Evolutionary conservation across 2,797 vertebrate genomes (phyloP), one percentile per base, ranked within the genome.

Genomic region (Coregonus ussuriensis): DNA sequence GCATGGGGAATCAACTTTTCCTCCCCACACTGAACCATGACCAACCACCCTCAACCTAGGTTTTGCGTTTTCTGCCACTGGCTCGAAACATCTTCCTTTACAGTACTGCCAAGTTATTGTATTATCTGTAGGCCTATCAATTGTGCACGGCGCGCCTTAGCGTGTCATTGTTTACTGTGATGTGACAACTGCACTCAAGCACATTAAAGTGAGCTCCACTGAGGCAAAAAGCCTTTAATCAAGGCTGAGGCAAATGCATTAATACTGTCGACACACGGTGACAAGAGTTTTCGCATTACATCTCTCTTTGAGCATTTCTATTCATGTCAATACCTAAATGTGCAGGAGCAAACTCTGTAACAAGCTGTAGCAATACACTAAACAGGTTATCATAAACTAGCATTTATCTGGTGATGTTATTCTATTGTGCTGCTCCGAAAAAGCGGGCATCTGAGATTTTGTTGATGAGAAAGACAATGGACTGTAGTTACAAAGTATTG

Each of bases 221-320:
- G 33, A 70, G 71, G 73, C 35, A 21, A 72, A 54, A 25, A 0
- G 37, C 72, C 82, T 83, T 76, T 47, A 83, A 25, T 84, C 82
- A 84, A 77, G 77, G 75, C 77, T 77, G 78, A 72, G 81, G 79
- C 70, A 74, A 77, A 84, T 37, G 29, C 83, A 82, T 86, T 84
- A 81, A 84, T 77, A 71, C 29, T 62, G 83, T 73, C 13, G 74
- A 84, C 81, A 70, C 1, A 25, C 25, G 15, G 81, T 81, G 85
- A 87, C 85, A 82, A 83, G 33, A 77, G 79, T 79, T 25, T 75
- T 81, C 18, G 85, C 82, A 35, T 37, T 79, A 66, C 78, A 47
- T 82, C 83, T 76, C 78, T 71, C 69, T 63, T 72, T 80, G 54
- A 16, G 71, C 80, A 77, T 83, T 79, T 81, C 35, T 80, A 84